Evolutionary conservation across 2,888 invertebrate genomes (phyloP).

Genomic region (Escarpia spicata): DNA sequence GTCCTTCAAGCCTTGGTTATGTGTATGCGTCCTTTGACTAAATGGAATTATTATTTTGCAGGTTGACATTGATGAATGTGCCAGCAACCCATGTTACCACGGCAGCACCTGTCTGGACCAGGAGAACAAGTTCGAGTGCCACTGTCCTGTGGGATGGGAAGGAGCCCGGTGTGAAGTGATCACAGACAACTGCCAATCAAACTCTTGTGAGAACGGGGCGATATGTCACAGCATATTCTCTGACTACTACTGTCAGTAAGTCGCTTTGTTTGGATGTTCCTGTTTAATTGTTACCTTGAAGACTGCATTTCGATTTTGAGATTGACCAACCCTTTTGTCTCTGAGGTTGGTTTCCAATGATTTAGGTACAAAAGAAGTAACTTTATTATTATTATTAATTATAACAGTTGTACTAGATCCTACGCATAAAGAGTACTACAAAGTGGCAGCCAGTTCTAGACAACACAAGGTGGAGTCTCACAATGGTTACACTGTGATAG

Average conservation of each 20-base stretch:
- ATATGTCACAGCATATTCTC: constrained; percentile 45
- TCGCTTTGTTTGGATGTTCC: constrained; percentile 36
- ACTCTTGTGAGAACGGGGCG: constrained; percentile 35
- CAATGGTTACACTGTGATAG: too few species aligned
- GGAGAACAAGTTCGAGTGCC: constrained; percentile 41
- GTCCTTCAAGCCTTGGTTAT: not conserved
- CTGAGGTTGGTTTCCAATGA: too few species aligned
- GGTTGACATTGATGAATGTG: constrained; percentile 85
- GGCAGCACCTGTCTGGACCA: constrained; percentile 77
- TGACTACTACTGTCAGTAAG: constrained; percentile 45
- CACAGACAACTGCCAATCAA: constrained; percentile 37
- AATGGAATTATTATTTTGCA: constrained; percentile 30
- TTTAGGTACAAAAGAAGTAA: too few species aligned
- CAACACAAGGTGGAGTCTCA: too few species aligned
- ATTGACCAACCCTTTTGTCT: too few species aligned
- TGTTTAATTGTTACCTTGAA: constrained; percentile 34
- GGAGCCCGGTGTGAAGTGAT: constrained; percentile 45
- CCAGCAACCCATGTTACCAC: constrained; percentile 92
- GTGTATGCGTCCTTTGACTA: not conserved
- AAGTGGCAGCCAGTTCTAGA: too few species aligned
- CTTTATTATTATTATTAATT: too few species aligned
- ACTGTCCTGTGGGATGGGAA: constrained; percentile 46
- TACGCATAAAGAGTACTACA: too few species aligned
- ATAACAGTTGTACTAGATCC: too few species aligned
- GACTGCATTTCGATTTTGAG: too few species aligned